These are phyloP conservation scores for Pseudoips prasinana DNA, from an alignment of 2,888 invertebrate species.

Conservation along the genomic window DNA sequence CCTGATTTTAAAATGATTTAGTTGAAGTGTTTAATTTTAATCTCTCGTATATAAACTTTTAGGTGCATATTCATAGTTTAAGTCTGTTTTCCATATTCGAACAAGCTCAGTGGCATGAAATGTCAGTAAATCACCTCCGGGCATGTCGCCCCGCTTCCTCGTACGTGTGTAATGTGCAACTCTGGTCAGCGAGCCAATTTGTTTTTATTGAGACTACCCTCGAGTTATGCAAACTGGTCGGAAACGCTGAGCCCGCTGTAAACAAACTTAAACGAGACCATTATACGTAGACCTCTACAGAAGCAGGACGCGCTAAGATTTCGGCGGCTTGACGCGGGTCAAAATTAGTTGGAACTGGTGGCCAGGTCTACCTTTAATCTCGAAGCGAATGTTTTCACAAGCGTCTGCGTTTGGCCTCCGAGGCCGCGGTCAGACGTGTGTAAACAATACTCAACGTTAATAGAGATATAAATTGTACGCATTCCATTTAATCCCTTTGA, in stretches of 20 bases:
- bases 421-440: slow-evolving; percentile 65
- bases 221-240: slow-evolving; percentile 78
- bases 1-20: background rate
- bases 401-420: slow-evolving; percentile 63
- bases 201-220: slow-evolving; percentile 81
- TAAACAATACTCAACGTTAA: slow-evolving; percentile 78
- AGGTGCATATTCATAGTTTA: slow-evolving; percentile 31
- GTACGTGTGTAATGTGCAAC: slow-evolving; percentile 76
- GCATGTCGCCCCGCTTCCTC: slow-evolving; percentile 73
- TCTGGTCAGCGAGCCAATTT: slow-evolving; percentile 77
- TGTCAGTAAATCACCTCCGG: slow-evolving; percentile 67
- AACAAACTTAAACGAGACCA: slow-evolving; percentile 71
- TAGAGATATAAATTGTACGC: slow-evolving; percentile 78
- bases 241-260: slow-evolving; percentile 76
- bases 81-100: slow-evolving; percentile 41
- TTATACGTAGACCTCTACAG: slow-evolving; percentile 40
- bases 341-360: slow-evolving; percentile 42
- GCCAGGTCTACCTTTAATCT: slow-evolving; percentile 75
- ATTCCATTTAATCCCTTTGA: slow-evolving; percentile 75
- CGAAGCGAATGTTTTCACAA: slow-evolving; percentile 73
- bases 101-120: slow-evolving; percentile 43
- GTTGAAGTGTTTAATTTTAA: too few species aligned
- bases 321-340: slow-evolving; percentile 39
- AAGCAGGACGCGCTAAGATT: slow-evolving; percentile 19
- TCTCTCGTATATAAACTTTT: slow-evolving; percentile 1